phyloP scores from a whole-genome alignment of 2,888 invertebrate genomes.

The Caenorhabditis sinica region DNA sequence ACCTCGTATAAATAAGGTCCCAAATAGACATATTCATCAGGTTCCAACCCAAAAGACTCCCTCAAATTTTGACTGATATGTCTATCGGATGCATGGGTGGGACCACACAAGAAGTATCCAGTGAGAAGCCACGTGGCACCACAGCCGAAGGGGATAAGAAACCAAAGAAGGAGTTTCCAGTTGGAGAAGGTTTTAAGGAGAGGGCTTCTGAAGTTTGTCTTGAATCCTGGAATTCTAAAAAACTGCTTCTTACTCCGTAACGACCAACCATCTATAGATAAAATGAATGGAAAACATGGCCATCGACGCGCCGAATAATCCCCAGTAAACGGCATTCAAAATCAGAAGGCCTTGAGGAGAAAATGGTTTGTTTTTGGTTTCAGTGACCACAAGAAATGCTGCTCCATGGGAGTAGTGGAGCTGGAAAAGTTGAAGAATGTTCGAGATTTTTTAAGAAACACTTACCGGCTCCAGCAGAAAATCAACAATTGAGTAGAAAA shows the following conservation, averaged over 20 bases:
- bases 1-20: constrained; percentile 13
- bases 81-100: not conserved
- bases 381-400: not conserved
- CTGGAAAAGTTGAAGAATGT: not conserved
- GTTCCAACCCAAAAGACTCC: constrained; percentile 8
- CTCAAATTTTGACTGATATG: not conserved
- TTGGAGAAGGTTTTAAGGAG: not conserved
- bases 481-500: not conserved
- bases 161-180: not conserved
- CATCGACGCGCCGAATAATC: constrained; percentile 1
- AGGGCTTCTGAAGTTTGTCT: not conserved
- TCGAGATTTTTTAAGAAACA: not conserved
- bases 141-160: not conserved
- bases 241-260: not conserved
- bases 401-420: constrained; percentile 6
- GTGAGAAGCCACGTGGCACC: constrained; percentile 5
- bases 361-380: not conserved
- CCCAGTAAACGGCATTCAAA: constrained; percentile 1
- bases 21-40: constrained; percentile 8
- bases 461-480: not conserved
- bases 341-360: not conserved
- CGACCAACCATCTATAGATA: constrained; percentile 9
- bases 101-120: not conserved
- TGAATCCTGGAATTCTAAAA: no score
- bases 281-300: constrained; percentile 8